Evolutionary conservation across 2,113 vertebrate genomes (phyloP).

Genomic region (Percina caprodes): DNA sequence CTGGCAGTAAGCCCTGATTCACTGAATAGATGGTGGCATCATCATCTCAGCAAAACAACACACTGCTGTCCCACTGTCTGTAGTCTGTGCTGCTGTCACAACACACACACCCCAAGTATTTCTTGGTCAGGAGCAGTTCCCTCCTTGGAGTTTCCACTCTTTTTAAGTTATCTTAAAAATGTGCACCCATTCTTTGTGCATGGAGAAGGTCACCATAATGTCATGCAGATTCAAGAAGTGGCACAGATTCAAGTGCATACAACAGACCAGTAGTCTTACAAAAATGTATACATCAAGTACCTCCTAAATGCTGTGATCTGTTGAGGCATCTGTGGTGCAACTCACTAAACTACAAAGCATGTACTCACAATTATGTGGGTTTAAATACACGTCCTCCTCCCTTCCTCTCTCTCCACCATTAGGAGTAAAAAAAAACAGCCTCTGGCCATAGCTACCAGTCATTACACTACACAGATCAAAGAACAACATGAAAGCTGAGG

Average conservation of each 20-base stretch:
- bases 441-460: slow-evolving; percentile 49
- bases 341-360: slow-evolving; percentile 46
- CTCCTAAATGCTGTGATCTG: neutral
- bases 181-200: neutral
- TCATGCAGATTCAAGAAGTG: too few relatives aligned
- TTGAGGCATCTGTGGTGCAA: slow-evolving; percentile 23
- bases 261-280: neutral
- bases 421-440: slow-evolving; percentile 19
- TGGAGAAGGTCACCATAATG: neutral
- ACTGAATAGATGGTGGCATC: slow-evolving; percentile 70
- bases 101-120: slow-evolving; percentile 22
- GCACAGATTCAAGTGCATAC: neutral
- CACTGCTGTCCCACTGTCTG: slow-evolving; percentile 59
- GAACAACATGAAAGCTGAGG: slow-evolving; percentile 43
- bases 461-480: slow-evolving; percentile 57
- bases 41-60: slow-evolving; percentile 68
- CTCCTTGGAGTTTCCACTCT: neutral
- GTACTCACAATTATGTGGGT: slow-evolving; percentile 31
- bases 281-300: neutral
- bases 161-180: neutral
- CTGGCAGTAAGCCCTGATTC: slow-evolving; percentile 45
- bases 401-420: slow-evolving; percentile 51
- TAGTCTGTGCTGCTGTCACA: slow-evolving; percentile 58
- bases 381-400: slow-evolving; percentile 46
- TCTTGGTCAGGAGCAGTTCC: too few relatives aligned